Conservation (phyloP, 2,113 vertebrate genomes). For the Promerops cafer region DNA sequence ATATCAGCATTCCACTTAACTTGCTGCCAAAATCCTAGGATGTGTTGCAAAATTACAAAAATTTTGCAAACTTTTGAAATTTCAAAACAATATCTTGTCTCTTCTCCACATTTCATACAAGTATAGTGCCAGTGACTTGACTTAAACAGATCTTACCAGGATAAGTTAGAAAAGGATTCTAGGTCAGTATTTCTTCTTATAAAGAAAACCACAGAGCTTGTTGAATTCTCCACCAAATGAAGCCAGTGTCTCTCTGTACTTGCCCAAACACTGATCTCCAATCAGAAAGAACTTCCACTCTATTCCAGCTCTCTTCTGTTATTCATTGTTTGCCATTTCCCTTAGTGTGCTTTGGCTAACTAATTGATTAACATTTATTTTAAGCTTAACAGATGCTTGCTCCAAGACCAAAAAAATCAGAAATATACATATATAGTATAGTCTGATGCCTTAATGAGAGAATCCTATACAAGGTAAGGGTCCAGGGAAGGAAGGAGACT, state of each 20-base stretch:
- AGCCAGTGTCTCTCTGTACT: neutral
- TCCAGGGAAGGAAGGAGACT: neutral
- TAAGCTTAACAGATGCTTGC: neutral
- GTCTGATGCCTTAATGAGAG: neutral
- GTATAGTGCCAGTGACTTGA: neutral
- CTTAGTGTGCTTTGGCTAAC: neutral
- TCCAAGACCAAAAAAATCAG: neutral
- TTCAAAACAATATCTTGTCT: neutral
- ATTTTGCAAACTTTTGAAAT: neutral
- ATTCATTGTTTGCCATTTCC: neutral
- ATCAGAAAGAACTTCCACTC: neutral
- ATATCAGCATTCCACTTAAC: neutral
- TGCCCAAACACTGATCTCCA: neutral
- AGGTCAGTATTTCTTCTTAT: neutral
- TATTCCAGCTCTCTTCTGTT: neutral
- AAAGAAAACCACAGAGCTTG: neutral
- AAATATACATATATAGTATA: neutral
- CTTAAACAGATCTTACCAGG: neutral
- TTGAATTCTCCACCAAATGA: neutral
- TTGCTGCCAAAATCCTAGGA: neutral
- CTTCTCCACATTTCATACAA: neutral
- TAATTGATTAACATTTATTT: neutral
- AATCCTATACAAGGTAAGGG: neutral
- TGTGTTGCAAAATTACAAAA: neutral
- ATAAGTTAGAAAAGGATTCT: neutral